phyloP scores from a whole-genome alignment of 2,113 vertebrate genomes.

The Typhlomys cinereus region DNA sequence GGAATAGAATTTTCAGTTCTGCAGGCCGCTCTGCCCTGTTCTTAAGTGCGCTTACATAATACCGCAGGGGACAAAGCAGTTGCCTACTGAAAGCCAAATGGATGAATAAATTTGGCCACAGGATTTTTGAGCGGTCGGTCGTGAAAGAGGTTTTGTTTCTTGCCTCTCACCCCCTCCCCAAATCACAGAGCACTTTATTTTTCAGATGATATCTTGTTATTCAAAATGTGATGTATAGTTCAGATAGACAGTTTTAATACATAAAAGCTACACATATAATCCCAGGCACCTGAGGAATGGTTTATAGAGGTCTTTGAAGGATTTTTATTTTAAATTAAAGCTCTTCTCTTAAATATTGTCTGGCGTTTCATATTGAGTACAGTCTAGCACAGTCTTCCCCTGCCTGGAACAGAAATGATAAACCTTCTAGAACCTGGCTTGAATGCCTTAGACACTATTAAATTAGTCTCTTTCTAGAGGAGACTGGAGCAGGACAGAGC shows the following conservation, averaged over 20 bases:
- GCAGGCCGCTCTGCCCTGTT: constrained; percentile 76
- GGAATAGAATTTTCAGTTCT: constrained; percentile 82
- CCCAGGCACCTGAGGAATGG: not conserved
- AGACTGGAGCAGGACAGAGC: not conserved
- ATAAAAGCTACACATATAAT: not conserved
- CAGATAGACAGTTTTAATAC: constrained; percentile 41
- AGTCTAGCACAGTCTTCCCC: not conserved
- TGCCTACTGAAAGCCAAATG: constrained; percentile 80
- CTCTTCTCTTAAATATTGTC: not conserved
- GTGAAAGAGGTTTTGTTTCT: constrained; percentile 80
- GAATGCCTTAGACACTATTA: not conserved
- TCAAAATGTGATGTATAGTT: constrained; percentile 66
- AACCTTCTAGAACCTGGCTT: not conserved
- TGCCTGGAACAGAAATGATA: not conserved
- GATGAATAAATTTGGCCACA: constrained; percentile 82
- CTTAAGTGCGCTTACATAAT: constrained; percentile 80
- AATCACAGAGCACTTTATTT: constrained; percentile 69
- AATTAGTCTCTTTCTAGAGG: constrained; percentile 29
- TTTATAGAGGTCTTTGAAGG: constrained; percentile 16
- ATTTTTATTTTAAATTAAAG: constrained; percentile 33
- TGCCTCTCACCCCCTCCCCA: constrained; percentile 49
- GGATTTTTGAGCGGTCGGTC: constrained; percentile 77
- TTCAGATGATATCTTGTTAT: constrained; percentile 47
- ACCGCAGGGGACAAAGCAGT: constrained; percentile 76
- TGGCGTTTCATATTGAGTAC: not conserved